phyloP scores from a whole-genome alignment of 2,113 vertebrate species.

The Lontra canadensis region DNA sequence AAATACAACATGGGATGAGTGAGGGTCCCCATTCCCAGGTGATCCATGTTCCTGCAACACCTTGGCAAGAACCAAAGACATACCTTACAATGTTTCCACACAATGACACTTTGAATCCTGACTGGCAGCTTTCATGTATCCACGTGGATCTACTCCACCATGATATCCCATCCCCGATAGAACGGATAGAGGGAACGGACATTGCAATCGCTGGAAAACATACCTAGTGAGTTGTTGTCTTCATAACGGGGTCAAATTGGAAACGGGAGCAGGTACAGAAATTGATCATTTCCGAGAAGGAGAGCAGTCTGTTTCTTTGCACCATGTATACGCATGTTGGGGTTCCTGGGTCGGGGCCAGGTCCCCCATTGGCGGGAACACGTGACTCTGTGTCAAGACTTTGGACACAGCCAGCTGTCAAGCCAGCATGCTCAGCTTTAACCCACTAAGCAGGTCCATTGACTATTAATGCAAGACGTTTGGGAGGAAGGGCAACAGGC shows the following conservation, averaged over 20 bases:
- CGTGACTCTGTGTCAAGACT: not conserved
- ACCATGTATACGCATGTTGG: rapidly evolving
- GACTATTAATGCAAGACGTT: not conserved
- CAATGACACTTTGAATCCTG: not conserved
- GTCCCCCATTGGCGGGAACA: not conserved
- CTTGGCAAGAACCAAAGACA: not conserved
- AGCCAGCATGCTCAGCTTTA: rapidly evolving
- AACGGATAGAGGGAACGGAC: not conserved
- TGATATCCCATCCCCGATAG: rapidly evolving
- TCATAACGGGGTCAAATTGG: not conserved
- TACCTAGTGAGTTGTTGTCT: rapidly evolving
- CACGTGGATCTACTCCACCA: rapidly evolving
- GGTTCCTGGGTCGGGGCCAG: rapidly evolving
- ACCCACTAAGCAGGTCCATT: not conserved
- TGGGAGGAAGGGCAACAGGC: not conserved
- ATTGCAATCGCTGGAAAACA: not conserved
- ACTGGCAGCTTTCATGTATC: not conserved
- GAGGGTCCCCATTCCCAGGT: not conserved
- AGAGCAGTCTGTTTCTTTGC: not conserved
- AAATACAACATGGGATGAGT: not conserved
- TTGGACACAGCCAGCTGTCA: rapidly evolving
- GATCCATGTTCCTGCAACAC: not conserved
- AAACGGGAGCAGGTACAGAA: not conserved
- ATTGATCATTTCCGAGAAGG: not conserved
- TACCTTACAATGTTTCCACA: not conserved